Percentiles rank a stretch among this genome's conserved stretches.
Conservation (phyloP, 2,888 invertebrate species). For the Girardia tigrina region DNA sequence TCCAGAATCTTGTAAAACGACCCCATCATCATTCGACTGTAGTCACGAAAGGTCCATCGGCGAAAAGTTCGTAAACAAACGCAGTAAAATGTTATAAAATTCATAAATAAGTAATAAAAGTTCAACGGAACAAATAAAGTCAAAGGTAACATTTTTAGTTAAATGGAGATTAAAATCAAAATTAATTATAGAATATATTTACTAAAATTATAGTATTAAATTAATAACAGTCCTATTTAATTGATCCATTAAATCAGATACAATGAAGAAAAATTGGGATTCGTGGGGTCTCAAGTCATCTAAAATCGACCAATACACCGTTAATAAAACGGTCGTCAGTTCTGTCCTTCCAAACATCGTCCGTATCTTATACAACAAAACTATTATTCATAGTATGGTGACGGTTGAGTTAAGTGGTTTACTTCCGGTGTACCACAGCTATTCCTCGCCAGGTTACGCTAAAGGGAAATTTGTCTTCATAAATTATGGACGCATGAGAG, state of each 20-base stretch:
- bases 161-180: too few relatives aligned
- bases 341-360: neutral
- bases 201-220: too few relatives aligned
- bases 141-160: too few relatives aligned
- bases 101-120: too few relatives aligned
- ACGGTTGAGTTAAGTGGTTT: neutral
- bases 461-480: slow-evolving; percentile 7
- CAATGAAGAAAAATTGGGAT: neutral
- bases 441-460: neutral
- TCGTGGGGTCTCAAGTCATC: neutral
- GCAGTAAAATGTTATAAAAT: too few relatives aligned
- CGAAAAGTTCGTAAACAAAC: too few relatives aligned
- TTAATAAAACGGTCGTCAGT: neutral
- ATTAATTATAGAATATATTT: too few relatives aligned
- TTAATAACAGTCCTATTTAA: too few relatives aligned
- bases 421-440: neutral
- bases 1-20: too few relatives aligned
- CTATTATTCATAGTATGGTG: neutral
- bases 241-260: neutral
- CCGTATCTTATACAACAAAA: neutral
- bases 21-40: too few relatives aligned
- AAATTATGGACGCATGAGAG: neutral
- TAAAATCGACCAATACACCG: neutral
- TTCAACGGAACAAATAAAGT: too few relatives aligned
- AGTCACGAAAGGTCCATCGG: too few relatives aligned